Percentiles rank a stretch among this genome's conserved stretches.
Evolutionary conservation across 2,113 vertebrate species (phyloP).

Genomic region (Tringa solitaria): DNA sequence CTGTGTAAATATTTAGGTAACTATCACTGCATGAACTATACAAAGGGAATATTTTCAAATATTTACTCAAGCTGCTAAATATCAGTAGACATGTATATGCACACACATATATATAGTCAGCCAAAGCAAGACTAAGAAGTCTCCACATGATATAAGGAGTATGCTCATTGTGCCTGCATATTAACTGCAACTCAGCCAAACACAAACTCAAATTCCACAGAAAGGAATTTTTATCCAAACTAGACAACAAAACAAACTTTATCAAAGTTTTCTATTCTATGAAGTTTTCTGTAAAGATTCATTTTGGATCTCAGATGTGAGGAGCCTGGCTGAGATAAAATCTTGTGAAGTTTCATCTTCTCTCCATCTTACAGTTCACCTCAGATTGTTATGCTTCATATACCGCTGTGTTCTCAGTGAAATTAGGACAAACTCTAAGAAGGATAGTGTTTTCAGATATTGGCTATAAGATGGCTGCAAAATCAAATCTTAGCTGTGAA

Average conservation of each 20-base stretch:
- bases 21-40: neutral
- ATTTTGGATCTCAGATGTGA: neutral
- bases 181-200: neutral
- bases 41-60: neutral
- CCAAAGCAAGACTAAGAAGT: neutral
- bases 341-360: neutral
- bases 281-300: neutral
- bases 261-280: neutral
- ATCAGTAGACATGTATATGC: neutral
- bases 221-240: neutral
- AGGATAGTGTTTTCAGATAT: neutral
- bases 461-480: neutral
- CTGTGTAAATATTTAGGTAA: neutral
- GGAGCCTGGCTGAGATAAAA: neutral
- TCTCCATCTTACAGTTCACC: neutral
- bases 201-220: neutral
- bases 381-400: neutral
- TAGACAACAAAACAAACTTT: neutral
- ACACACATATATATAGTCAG: neutral
- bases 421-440: neutral
- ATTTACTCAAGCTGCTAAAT: neutral
- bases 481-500: neutral
- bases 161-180: neutral
- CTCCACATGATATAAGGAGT: neutral
- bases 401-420: neutral